Base-by-base conservation (phyloP, 2,797 vertebrate genomes). In the Cirrhinus mrigala region DNA sequence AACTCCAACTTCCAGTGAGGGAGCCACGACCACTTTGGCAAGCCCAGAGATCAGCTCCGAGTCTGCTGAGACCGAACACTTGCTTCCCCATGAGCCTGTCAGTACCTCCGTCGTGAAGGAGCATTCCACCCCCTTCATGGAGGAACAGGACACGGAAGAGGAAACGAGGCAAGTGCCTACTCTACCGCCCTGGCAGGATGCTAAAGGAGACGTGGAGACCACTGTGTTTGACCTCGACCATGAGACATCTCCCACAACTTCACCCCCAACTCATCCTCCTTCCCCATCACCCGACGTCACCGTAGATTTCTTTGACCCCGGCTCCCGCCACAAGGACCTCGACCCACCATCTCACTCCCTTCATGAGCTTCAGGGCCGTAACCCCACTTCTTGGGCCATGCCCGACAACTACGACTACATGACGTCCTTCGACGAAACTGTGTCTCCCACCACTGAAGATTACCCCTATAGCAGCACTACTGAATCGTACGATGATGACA, bases 401-500 rank as follows among this genome's bases (percentile, higher is more conserved):
- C 95, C 95, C 0, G 95, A 97, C 60, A 94, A 93, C 89, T 97
- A 98, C 0, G 96, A 98, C 20, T 97, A 98, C 93, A 96, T 97
- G 92, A 97, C 97, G 0, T 96, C 97, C 10, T 97, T 97, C 1
- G 96, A 97, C 0, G 96, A 97, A 0, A 94, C 94, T 0, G 95
- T 94, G 88, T 96, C 96, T 48, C 97, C 97, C 27, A 96, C 97
- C 0, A 95, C 94, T 0, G 96, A 97, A 0, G 94, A 97, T 4
- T 96, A 95, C 85, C 90, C 85, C 85, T 94, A 94, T 95, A 96
- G 89, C 16, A 95, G 94, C 1, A 96, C 96, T 0, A 94, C 94
- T 0, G 95, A 95, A 3, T 85, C 93, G 77, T 95, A 96, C 29
- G 95, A 96, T 0, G 94, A 92, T 2, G 94, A 95, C 0, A 60